Evolutionary conservation across 2,113 vertebrate species (phyloP).

Genomic region (Scolopax mira): DNA sequence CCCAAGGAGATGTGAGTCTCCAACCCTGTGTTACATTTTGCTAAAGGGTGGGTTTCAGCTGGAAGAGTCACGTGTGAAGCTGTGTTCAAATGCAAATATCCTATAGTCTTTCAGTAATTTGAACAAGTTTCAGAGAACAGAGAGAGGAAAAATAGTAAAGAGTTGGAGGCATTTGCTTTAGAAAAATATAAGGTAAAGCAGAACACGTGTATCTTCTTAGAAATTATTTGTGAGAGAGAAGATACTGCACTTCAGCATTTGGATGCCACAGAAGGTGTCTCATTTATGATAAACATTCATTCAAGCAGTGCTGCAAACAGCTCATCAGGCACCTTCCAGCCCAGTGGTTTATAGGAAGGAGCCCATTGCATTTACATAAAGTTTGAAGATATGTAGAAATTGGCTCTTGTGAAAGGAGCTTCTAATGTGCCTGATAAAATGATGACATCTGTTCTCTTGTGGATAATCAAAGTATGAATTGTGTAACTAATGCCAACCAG

Average conservation of each 20-base stretch:
- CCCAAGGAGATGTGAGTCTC: background rate
- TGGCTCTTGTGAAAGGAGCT: background rate
- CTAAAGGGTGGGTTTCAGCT: background rate
- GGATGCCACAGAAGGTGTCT: background rate
- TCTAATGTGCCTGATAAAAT: background rate
- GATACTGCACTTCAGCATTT: background rate
- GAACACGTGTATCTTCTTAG: background rate
- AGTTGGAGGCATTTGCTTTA: background rate
- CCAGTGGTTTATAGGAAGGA: background rate
- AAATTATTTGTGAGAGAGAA: background rate
- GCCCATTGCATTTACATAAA: background rate
- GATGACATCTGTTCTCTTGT: background rate
- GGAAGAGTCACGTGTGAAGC: background rate
- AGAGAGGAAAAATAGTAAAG: background rate
- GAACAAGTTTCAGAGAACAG: background rate
- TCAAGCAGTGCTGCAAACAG: background rate
- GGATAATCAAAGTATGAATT: background rate
- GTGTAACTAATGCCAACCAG: background rate
- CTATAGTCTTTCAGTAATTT: background rate
- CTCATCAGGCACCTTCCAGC: background rate
- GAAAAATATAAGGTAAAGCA: background rate
- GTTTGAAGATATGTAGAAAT: background rate
- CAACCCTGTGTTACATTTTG: background rate
- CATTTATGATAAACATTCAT: background rate
- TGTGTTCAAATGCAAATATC: background rate